Conservation (phyloP, 2,888 invertebrate genomes). For the Saturnia japonica region DNA sequence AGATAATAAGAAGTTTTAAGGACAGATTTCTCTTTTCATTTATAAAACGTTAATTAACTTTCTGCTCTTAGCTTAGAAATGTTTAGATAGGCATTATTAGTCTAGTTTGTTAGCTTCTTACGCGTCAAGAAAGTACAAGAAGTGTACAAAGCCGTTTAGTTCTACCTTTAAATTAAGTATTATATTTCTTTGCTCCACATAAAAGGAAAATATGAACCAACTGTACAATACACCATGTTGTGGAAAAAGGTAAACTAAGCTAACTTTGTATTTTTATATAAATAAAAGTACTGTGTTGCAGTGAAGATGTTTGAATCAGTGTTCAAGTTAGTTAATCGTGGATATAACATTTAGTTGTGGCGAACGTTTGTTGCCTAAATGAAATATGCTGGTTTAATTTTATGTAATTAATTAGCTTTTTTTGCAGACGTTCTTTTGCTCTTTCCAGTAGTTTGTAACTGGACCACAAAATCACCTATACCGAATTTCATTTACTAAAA, state of each 20-base stretch:
- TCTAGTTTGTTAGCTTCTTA: not conserved
- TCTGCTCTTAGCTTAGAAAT: not conserved
- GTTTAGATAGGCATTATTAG: not conserved
- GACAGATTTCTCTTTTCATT: not conserved
- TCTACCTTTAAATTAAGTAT: not conserved
- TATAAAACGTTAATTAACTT: not conserved
- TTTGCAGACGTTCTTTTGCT: too few relatives aligned
- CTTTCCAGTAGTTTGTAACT: too few relatives aligned
- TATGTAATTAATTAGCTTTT: too few relatives aligned
- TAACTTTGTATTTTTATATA: slow-evolving; percentile 3
- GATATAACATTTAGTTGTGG: not conserved
- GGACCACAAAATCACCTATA: too few relatives aligned
- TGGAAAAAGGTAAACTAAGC: not conserved
- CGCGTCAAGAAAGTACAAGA: slow-evolving; percentile 3
- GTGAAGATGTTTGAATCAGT: not conserved
- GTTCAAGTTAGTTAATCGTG: not conserved
- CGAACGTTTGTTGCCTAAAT: not conserved
- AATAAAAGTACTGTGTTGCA: not conserved
- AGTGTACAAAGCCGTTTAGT: not conserved
- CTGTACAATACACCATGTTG: slow-evolving; percentile 4
- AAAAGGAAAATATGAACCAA: not conserved
- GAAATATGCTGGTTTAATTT: too few relatives aligned
- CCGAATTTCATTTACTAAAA: too few relatives aligned
- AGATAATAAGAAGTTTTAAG: not conserved
- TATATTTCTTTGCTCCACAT: not conserved